phyloP scores from a whole-genome alignment of 2,113 vertebrate species.

The Lophura nycthemera region DNA sequence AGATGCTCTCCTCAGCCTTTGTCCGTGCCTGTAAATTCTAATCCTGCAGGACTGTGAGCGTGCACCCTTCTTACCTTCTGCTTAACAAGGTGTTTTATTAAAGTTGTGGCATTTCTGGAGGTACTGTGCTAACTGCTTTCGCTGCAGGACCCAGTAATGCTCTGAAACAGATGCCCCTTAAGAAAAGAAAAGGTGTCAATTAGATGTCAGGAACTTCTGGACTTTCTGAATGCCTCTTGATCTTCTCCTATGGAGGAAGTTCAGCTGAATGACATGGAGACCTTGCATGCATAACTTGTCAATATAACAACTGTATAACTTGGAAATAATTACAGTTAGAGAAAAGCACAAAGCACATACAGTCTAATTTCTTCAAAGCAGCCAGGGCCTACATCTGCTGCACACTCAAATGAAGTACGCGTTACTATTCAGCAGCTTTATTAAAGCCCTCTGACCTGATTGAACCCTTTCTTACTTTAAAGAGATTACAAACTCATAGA shows the following conservation, averaged over 20 bases:
- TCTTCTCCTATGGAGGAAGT: background rate
- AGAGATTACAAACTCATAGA: background rate
- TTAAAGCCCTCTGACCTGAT: background rate
- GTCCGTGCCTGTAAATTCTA: conserved; percentile 18
- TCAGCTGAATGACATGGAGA: background rate
- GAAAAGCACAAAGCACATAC: fast-evolving
- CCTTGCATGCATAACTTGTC: background rate
- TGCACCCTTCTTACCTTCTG: background rate
- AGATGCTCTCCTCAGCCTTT: conserved; percentile 15
- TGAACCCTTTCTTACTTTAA: background rate
- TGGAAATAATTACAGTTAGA: background rate
- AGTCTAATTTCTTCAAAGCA: background rate
- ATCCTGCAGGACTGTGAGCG: background rate
- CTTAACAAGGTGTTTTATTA: conserved; percentile 34
- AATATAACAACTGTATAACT: background rate
- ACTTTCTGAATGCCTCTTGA: background rate
- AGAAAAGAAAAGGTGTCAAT: background rate
- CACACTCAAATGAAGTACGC: background rate
- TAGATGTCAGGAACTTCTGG: background rate
- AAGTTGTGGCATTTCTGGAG: background rate
- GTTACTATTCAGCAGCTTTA: background rate
- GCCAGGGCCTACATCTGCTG: background rate
- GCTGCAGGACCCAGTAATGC: background rate
- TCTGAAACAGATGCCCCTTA: background rate
- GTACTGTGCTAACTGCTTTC: background rate